Conservation (phyloP, 2,797 vertebrate species). For the Phylloscopus collybita region DNA sequence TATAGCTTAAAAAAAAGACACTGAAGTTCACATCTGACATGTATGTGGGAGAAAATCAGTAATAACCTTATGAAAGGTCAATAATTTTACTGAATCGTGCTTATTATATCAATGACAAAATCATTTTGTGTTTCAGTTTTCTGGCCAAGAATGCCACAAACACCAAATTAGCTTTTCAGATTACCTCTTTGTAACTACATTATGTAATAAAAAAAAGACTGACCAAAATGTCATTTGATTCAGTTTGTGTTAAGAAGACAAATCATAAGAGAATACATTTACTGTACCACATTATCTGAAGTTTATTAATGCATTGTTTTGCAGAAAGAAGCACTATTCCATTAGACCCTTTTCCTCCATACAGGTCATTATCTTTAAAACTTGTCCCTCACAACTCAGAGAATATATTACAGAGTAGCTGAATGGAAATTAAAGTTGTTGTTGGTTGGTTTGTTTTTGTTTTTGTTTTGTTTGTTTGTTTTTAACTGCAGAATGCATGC, state of each 20-base stretch:
- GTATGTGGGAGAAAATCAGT: background rate
- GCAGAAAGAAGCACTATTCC: background rate
- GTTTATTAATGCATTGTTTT: background rate
- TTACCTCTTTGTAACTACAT: background rate
- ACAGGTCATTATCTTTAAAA: background rate
- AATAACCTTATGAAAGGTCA: background rate
- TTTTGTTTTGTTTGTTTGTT: background rate
- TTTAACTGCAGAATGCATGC: background rate
- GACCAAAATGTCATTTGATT: background rate
- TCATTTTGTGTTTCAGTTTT: background rate
- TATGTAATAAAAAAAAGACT: background rate
- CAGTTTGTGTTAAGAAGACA: background rate
- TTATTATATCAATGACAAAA: background rate
- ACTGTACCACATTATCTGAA: background rate
- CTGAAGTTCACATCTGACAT: background rate
- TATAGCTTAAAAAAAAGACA: background rate
- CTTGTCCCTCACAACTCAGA: background rate
- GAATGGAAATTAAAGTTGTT: background rate
- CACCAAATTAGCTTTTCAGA: background rate
- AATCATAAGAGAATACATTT: background rate
- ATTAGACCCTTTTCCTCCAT: background rate
- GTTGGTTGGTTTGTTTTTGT: background rate
- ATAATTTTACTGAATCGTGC: background rate
- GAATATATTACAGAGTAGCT: background rate
- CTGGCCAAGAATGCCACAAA: background rate